These are phyloP conservation scores for Tenthredo distinguenda DNA, from an alignment of 2,888 invertebrate genomes.

Conservation along the genomic window DNA sequence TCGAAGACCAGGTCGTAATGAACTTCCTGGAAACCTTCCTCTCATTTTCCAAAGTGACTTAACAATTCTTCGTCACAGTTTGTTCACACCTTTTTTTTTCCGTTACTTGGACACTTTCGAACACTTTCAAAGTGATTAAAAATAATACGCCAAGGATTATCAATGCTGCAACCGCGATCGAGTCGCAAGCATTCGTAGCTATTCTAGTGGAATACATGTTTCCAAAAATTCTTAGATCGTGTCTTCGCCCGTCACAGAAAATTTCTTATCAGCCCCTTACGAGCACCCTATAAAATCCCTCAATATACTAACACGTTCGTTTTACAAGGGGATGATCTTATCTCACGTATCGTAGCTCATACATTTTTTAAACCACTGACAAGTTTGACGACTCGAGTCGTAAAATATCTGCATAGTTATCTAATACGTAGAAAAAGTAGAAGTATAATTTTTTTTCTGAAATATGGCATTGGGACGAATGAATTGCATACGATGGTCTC, in stretches of 20 bases:
- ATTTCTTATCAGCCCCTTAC: background rate
- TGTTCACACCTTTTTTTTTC: background rate
- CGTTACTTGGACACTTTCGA: background rate
- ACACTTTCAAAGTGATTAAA: background rate
- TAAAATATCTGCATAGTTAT: background rate
- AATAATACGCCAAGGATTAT: background rate
- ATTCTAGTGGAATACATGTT: background rate
- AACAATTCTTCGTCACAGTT: background rate
- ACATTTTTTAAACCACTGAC: background rate
- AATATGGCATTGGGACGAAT: background rate
- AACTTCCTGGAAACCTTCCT: slow-evolving; percentile 5
- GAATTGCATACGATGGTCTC: background rate
- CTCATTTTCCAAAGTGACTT: background rate
- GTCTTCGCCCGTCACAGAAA: background rate
- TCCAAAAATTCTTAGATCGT: background rate
- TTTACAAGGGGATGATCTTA: background rate
- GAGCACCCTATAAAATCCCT: background rate
- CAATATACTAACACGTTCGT: background rate
- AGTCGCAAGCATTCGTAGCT: background rate
- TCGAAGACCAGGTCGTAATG: background rate
- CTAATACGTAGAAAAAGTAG: background rate
- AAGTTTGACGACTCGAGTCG: background rate
- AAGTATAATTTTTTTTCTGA: background rate
- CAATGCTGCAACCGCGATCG: background rate
- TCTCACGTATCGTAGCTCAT: background rate